A percentile compares a stretch with the other conserved stretches of the same genome.
Conservation (phyloP, 2,888 invertebrate species). For the Microctonus brassicae region DNA sequence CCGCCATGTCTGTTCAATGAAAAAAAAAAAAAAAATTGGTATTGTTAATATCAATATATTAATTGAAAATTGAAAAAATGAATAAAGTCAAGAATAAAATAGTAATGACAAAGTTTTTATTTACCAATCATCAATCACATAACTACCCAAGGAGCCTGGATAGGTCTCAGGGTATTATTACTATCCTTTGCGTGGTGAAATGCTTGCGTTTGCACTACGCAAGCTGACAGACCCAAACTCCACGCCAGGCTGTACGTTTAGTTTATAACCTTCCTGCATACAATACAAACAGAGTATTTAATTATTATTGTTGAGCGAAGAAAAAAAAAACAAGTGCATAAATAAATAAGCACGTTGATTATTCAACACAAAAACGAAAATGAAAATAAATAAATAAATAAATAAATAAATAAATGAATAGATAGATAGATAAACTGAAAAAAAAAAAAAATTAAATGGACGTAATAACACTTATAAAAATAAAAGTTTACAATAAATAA, state of each 20-base stretch:
- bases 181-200: constrained; percentile 56
- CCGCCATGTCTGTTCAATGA: constrained; percentile 78
- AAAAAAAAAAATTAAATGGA: background rate
- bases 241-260: constrained; percentile 59
- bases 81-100: constrained; percentile 49
- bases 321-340: background rate
- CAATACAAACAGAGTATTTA: constrained; percentile 18
- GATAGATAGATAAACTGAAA: too few species aligned
- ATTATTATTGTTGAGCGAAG: background rate
- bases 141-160: constrained; percentile 67
- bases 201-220: constrained; percentile 53
- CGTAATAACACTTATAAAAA: too few species aligned
- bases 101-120: constrained; percentile 69
- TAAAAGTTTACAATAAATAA: background rate
- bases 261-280: constrained; percentile 41
- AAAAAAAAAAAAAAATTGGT: constrained; percentile 1
- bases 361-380: background rate
- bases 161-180: constrained; percentile 62
- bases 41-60: too few species aligned
- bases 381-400: too few species aligned
- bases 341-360: background rate
- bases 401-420: too few species aligned
- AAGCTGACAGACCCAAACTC: constrained; percentile 60
- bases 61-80: constrained; percentile 71
- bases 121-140: constrained; percentile 70